Base-by-base conservation (phyloP, 1,140 invertebrate genomes). In the Watersipora subatra region DNA sequence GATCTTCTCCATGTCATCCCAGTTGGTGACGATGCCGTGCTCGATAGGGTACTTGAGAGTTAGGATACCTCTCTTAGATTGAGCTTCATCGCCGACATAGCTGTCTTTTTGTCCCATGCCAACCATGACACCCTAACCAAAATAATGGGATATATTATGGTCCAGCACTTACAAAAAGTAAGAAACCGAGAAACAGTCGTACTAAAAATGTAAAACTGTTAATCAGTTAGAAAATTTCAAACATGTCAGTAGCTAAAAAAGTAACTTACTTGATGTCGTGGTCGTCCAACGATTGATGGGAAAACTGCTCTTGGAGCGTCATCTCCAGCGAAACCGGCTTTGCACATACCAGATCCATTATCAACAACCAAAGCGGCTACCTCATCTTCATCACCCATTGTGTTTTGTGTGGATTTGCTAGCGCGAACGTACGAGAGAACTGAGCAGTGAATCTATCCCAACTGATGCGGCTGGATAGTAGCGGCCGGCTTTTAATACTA, bases 101-200 rank as follows among this genome's bases (percentile, higher is more conserved):
- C 88, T 90, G 84, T 97, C 93, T 83, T 95, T 96, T 80, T 96
- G 92, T 73, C 93, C 93, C 93, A 96, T 97, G 81, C 93, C 93
- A 70, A 97, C 92, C 93, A 97, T 96, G 71, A 97, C 92, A 77
- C 89, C 88, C 85, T 84, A 68, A 24, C 64, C 66, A 64, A 22
- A 55, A 17, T 17, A 55, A 55, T 22, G 17, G 46, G 22, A 55
- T 55, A 17, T 17, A 22, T 55, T 55, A 55, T 22, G 22, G 17
- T 55, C 22, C 22, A 17, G 46, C 46, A 55, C 17, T 17, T 22
- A 22, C 46, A 55, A 22, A 55, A 55, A 17, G 17, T 55, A 17
- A 55, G 46, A 17, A 55, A 55, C 46, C 17, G 46, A 17, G 46
- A 17, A 55, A 55, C 46, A 17, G 22, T 17, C 22, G 46, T 22